Percentiles rank a stretch among this genome's conserved stretches.
phyloP scores from a whole-genome alignment of 1,140 invertebrate species.

The Aricia agestis region DNA sequence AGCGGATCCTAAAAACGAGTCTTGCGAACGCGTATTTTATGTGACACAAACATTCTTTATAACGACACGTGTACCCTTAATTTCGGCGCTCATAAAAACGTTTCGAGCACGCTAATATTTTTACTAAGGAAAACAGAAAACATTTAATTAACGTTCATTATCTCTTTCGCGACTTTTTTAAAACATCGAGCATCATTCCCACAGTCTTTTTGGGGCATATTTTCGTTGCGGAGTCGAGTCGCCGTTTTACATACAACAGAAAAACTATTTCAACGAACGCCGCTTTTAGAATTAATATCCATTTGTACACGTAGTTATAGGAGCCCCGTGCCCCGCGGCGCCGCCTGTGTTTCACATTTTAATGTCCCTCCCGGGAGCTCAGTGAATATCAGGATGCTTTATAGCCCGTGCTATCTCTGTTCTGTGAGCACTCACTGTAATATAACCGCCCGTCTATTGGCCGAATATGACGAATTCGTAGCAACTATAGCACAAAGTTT shows the following conservation, averaged over 20 bases:
- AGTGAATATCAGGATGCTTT: slow-evolving; percentile 37
- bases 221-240: not conserved
- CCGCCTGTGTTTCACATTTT: slow-evolving; percentile 33
- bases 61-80: not conserved
- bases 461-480: not conserved
- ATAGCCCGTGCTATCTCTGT: slow-evolving; percentile 35
- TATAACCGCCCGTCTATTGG: slow-evolving; percentile 8
- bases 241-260: not conserved
- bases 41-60: not conserved
- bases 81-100: not conserved
- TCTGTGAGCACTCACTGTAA: slow-evolving; percentile 20
- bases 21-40: not conserved
- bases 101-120: not conserved
- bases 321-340: slow-evolving; percentile 27
- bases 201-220: not conserved
- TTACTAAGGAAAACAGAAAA: not conserved
- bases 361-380: slow-evolving; percentile 37
- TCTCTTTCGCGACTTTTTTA: not conserved
- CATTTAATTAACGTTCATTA: not conserved
- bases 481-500: not conserved
- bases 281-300: slow-evolving; percentile 16
- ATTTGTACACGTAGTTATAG: slow-evolving; percentile 18
- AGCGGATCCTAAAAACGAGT: not conserved
- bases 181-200: not conserved
- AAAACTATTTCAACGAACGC: not conserved